Base-by-base conservation (phyloP, 2,888 invertebrate genomes). In the Macrosoma leucophasiata region DNA sequence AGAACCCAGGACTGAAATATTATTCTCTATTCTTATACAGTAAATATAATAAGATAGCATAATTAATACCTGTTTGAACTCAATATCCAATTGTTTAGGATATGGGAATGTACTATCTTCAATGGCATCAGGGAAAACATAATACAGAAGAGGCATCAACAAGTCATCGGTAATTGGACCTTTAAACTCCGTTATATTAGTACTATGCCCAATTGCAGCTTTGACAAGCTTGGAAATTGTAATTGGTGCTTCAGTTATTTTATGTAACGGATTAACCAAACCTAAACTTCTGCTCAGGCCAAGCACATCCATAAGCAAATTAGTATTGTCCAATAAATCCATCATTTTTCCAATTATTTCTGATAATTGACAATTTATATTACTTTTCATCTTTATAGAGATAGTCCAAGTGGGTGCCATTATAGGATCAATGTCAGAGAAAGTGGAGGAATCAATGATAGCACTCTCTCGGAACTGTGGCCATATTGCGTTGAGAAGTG, bases 91-190 rank as follows among this genome's bases (percentile, higher is more conserved):
- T 22, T 71, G 62, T 22, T 76, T 68, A 22, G 75, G 73, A 58
- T 90, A 90, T 2, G 84, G 81, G 62, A 78, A 86, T 26, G 69
- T 79, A 37, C 85, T 69, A 38, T 88, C 85, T 35, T 89, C 87
- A 46, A 92, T 90, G 34, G 95, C 94, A 86, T 96, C 96, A 31
- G 96, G 96, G 64, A 96, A 96, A 13, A 96, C 74, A 68, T 91
- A 96, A 61, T 91, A 91, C 29, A 97, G 66, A 49, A 96, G 87
- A 22, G 91, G 88, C 64, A 91, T 89, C 19, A 97, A 72, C 42
- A 92, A 79, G 15, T 91, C 90, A 54, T 91, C 91, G 8, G 90
- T 79, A 55, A 97, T 89, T 1, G 95, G 95, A 1, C 94, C 93
- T 36, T 82, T 82, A 43, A 82, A 82, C 34, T 90, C 89, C n/a